These are phyloP conservation scores for Pammene fasciana DNA, from an alignment of 2,888 invertebrate genomes.

Conservation along the genomic window DNA sequence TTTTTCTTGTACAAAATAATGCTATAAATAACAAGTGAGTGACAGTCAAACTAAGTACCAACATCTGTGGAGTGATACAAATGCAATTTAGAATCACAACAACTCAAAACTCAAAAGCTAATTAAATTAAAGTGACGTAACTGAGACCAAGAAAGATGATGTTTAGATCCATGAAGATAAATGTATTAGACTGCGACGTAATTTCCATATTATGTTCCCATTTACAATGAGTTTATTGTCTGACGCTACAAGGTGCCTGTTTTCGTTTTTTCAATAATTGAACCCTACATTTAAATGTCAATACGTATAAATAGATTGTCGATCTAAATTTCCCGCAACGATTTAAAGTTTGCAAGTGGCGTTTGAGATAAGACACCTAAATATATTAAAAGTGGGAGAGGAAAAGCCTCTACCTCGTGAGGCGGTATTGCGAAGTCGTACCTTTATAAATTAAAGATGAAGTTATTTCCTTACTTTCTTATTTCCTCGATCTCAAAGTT, in stretches of 20 bases:
- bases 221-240: too few relatives aligned
- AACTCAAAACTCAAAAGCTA: background rate
- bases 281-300: too few relatives aligned
- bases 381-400: constrained; percentile 20
- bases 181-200: too few relatives aligned
- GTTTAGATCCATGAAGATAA: background rate
- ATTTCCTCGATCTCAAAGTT: constrained; percentile 19
- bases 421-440: constrained; percentile 15
- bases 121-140: background rate
- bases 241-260: too few relatives aligned
- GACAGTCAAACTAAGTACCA: too few relatives aligned
- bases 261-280: too few relatives aligned
- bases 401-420: constrained; percentile 4
- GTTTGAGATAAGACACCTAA: constrained; percentile 18
- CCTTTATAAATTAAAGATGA: constrained; percentile 35
- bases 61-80: too few relatives aligned
- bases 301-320: background rate
- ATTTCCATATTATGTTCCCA: too few relatives aligned
- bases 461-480: constrained; percentile 29
- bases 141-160: background rate
- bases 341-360: constrained; percentile 17
- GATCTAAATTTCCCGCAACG: background rate
- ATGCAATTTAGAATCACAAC: background rate
- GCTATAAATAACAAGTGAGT: too few relatives aligned
- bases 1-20: too few relatives aligned